Evolutionary conservation across 2,797 vertebrate species (phyloP).

Genomic region (Cuniculus paca): DNA sequence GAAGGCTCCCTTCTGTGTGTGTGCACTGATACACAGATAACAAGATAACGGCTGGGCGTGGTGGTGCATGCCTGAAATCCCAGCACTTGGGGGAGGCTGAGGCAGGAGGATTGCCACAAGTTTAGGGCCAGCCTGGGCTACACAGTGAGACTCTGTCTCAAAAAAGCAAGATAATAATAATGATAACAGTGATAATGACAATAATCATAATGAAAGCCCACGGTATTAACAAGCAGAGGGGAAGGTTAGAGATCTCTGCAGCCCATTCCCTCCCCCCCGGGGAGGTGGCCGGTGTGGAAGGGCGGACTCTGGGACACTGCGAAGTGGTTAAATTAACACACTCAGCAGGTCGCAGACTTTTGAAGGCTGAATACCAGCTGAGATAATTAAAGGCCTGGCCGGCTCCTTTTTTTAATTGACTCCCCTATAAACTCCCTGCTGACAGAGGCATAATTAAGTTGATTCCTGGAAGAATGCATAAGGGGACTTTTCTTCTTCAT

Average conservation of each 20-base stretch:
- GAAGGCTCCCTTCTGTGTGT: too few species aligned
- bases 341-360: constrained; percentile 63
- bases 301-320: constrained; percentile 39
- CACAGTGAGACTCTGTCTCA: background rate
- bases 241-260: background rate
- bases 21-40: background rate
- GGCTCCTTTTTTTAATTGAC: constrained; percentile 66
- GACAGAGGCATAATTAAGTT: constrained; percentile 83
- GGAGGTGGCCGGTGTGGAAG: background rate
- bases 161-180: background rate
- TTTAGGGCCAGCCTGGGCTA: background rate
- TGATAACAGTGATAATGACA: background rate
- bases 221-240: background rate
- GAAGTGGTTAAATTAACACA: constrained; percentile 70
- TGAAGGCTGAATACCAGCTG: constrained; percentile 49
- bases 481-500: constrained; percentile 59
- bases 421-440: constrained; percentile 81
- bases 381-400: constrained; percentile 86
- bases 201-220: background rate
- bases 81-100: background rate
- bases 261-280: background rate
- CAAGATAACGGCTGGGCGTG: background rate
- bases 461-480: constrained; percentile 55
- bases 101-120: background rate
- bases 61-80: background rate